phyloP scores from a whole-genome alignment of 1,140 invertebrate genomes.

The Carposina sasakii region DNA sequence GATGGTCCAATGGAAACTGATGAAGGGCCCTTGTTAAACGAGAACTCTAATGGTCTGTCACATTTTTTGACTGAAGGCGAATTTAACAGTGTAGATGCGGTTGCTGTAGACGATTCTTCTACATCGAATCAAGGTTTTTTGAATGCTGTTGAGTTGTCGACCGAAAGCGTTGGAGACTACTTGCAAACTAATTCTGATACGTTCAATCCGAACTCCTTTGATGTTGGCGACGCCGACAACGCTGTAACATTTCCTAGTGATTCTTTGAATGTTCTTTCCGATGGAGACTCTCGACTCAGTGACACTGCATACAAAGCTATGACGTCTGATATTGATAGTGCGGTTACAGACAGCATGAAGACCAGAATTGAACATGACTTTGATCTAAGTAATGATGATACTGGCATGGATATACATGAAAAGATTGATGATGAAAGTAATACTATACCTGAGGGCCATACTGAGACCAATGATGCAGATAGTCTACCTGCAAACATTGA shows the following conservation, averaged over 20 bases:
- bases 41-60: conserved; percentile 61
- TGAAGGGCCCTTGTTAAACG: conserved; percentile 59
- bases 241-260: conserved; percentile 57
- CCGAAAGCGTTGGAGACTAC: conserved; percentile 58
- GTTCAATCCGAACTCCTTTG: conserved; percentile 54
- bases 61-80: conserved; percentile 60
- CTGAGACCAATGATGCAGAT: too few relatives aligned
- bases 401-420: conserved; percentile 2
- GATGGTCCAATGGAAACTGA: conserved; percentile 59
- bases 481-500: too few relatives aligned
- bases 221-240: conserved; percentile 64
- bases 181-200: conserved; percentile 52
- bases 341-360: conserved; percentile 35
- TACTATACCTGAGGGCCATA: too few relatives aligned
- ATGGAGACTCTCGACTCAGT: conserved; percentile 51
- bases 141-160: conserved; percentile 58
- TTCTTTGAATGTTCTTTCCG: conserved; percentile 50
- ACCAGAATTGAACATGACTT: conserved; percentile 27
- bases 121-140: conserved; percentile 61
- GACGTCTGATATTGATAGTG: conserved; percentile 42
- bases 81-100: conserved; percentile 60
- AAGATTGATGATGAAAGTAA: conserved; percentile 7
- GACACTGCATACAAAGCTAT: conserved; percentile 38
- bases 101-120: conserved; percentile 53
- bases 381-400: too few relatives aligned